A percentile compares a stretch with the other conserved stretches of the same genome.
Evolutionary conservation across 2,797 vertebrate genomes (phyloP).

Genomic region (Halcyon leucocephala): DNA sequence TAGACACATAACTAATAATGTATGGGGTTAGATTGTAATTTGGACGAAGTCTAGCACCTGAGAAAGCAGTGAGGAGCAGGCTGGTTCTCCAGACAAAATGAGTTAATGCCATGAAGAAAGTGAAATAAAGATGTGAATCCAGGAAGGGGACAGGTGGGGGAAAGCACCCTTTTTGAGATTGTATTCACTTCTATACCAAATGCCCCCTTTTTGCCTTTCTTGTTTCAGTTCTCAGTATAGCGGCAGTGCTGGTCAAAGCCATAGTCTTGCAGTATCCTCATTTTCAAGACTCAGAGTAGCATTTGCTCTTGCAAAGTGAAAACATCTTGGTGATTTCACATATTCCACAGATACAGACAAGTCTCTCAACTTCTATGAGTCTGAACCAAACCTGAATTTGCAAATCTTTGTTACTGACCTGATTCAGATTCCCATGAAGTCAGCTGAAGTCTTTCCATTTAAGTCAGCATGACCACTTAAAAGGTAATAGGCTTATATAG

Average conservation of each 20-base stretch:
- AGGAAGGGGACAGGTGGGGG: neutral
- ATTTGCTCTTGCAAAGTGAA: neutral
- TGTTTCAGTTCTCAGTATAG: neutral
- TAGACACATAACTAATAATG: constrained; percentile 50
- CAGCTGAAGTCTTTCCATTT: constrained; percentile 17
- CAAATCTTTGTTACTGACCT: neutral
- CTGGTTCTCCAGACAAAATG: constrained; percentile 6
- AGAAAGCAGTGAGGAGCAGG: neutral
- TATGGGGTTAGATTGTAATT: constrained; percentile 18
- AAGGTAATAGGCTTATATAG: neutral
- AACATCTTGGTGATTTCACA: neutral
- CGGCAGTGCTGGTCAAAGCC: neutral
- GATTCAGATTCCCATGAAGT: constrained; percentile 6
- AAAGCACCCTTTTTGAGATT: neutral
- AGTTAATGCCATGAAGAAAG: neutral
- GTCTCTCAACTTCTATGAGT: neutral
- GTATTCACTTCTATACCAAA: neutral
- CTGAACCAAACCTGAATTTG: constrained; percentile 9
- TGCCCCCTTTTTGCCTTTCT: neutral
- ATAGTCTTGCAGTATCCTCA: neutral
- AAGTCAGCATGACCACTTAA: neutral
- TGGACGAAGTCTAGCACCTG: constrained; percentile 2
- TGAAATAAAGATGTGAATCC: neutral
- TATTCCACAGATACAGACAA: constrained; percentile 2
- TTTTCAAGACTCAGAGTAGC: neutral